Evolutionary conservation across 2,797 vertebrate genomes (phyloP), one percentile per base, ranked within the genome.

Genomic region (Microcaecilia unicolor): DNA sequence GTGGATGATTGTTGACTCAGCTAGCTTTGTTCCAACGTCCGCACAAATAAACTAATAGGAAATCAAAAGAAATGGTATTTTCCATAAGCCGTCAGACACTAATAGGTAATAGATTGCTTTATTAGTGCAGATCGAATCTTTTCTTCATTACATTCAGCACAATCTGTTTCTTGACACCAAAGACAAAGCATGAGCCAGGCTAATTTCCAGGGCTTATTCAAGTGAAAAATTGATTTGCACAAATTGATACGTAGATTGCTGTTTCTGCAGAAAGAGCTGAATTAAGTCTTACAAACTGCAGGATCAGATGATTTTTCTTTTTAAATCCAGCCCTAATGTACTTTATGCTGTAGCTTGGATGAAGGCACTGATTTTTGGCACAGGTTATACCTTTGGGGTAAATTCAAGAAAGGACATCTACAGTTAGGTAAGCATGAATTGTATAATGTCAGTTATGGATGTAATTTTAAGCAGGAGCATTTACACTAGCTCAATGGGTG

Each of bases 1-100:
- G 61, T 95, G 93, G 47, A 99, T 86, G 71, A 98, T 97, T 46
- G 93, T 95, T 37, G 96, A 99, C 69, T 98, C 93, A 13, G 96
- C 89, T 25, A 99, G 80, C 46, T 90, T 86, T 29, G 96, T 97
- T 37, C 95, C 94, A 28, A 93, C 93, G 78, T 99, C 96, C 72
- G 90, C 78, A 74, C 95, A 99, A 74, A 98, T 87, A 84, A 99
- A 97, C 96, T 99, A 76, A 64, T 41, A 67, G 70, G 51, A 69
- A 59, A 69, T 62, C 34, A 42, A 69, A 70, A 68, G 31, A n/a
- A 13, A 21, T 27, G 57, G 56, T 58, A 44, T 33, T 61, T 59
- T 52, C 10, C 8, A 55, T 35, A 21, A 62, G 61, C 19, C 23
- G 31, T 41, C 39, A 41, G 34, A 61, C n/a, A 37, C n/a, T 42